Conservation (phyloP, 2,888 invertebrate genomes). For the Scaptomyza polygonia region DNA sequence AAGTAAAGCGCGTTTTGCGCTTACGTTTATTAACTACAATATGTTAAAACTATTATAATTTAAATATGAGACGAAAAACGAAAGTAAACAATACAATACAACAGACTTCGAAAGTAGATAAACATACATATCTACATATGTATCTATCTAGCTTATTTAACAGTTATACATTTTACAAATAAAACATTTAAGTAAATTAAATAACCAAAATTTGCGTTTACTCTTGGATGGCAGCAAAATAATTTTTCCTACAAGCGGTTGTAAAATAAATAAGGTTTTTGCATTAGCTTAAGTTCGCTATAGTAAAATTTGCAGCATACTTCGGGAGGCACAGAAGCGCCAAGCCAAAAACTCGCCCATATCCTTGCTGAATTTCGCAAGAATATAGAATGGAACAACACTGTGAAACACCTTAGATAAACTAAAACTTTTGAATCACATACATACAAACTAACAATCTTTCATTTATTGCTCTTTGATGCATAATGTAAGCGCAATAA, state of each 20-base stretch:
- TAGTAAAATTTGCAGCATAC: not conserved
- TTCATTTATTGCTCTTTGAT: constrained; percentile 49
- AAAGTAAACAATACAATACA: constrained; percentile 36
- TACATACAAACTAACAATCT: constrained; percentile 72
- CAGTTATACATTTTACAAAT: constrained; percentile 42
- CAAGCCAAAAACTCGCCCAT: too few relatives aligned
- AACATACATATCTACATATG: constrained; percentile 12
- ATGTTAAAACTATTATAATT: constrained; percentile 23
- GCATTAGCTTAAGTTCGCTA: not conserved
- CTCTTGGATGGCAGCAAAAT: constrained; percentile 5
- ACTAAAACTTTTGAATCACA: not conserved
- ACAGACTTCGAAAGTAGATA: constrained; percentile 43
- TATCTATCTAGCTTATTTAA: constrained; percentile 47
- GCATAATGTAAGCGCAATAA: constrained; percentile 53
- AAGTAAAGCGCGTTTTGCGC: constrained; percentile 34
- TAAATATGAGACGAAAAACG: constrained; percentile 12
- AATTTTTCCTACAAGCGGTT: not conserved
- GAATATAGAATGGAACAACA: too few relatives aligned
- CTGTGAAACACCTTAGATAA: too few relatives aligned
- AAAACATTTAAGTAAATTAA: constrained; percentile 50
- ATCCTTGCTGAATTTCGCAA: too few relatives aligned
- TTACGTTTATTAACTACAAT: constrained; percentile 38
- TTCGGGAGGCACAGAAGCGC: not conserved
- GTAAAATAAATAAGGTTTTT: not conserved
- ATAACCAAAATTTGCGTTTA: constrained; percentile 24